These are phyloP conservation scores for Petrosia ficiformis DNA, from an alignment of 37 sponge, comb jelly and placozoan genomes.

Conservation along the genomic window DNA sequence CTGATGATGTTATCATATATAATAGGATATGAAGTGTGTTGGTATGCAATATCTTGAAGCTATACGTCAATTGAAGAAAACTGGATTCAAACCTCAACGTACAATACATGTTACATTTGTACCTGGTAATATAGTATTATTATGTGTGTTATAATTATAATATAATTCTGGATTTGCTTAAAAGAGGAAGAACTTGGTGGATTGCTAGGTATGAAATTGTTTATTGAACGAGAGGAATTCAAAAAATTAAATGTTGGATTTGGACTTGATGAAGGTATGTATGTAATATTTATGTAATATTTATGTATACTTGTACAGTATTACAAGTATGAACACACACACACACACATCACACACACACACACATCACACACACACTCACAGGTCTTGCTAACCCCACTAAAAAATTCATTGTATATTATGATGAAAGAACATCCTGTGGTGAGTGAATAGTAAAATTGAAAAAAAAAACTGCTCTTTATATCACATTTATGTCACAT, in stretches of 20 bases:
- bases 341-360: too few relatives aligned
- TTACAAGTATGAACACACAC: too few relatives aligned
- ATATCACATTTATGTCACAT: background rate
- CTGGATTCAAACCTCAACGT: conserved; percentile 24
- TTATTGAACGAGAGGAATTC: conserved; percentile 58
- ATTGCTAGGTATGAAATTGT: conserved; percentile 53
- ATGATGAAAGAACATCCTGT: conserved; percentile 53
- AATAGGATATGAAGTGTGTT: conserved; percentile 62
- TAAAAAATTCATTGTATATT: conserved; percentile 64
- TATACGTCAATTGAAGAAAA: conserved; percentile 44
- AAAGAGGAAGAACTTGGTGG: conserved; percentile 84
- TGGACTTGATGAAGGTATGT: conserved; percentile 71
- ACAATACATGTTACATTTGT: conserved; percentile 62
- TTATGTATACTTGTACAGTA: too few relatives aligned
- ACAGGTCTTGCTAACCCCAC: conserved; percentile 75
- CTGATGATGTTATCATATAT: background rate
- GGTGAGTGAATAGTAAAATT: too few relatives aligned
- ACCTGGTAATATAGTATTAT: too few relatives aligned
- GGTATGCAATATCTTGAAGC: conserved; percentile 64
- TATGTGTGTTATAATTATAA: too few relatives aligned
- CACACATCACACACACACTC: background rate
- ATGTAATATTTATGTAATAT: too few relatives aligned
- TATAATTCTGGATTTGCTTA: too few relatives aligned
- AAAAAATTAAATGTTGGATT: conserved; percentile 69
- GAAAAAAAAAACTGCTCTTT: background rate